These are phyloP conservation scores for Phyto melanocephala DNA, from an alignment of 2,888 invertebrate species.

Conservation along the genomic window DNA sequence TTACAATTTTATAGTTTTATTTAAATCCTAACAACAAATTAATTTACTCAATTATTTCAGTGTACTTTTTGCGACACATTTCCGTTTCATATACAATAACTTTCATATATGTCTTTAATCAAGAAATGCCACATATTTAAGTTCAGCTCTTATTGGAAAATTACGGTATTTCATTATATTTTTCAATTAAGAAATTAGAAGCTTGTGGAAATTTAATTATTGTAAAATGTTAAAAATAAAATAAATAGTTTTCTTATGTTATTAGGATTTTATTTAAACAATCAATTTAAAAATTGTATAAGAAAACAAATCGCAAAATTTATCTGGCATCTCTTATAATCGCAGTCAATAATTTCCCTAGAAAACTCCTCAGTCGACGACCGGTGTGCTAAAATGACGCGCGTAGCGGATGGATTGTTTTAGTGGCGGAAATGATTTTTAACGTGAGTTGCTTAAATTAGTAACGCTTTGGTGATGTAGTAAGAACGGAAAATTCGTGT, in stretches of 20 bases:
- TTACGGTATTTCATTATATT: neutral
- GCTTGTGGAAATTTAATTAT: too few species aligned
- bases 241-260: too few species aligned
- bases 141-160: neutral
- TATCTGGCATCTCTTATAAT: slow-evolving; percentile 20
- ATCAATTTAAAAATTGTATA: too few species aligned
- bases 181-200: too few species aligned
- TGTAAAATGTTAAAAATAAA: too few species aligned
- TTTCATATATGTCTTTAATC: neutral
- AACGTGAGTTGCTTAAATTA: slow-evolving; percentile 8
- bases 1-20: too few species aligned
- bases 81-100: neutral
- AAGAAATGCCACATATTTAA: neutral
- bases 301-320: neutral
- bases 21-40: too few species aligned
- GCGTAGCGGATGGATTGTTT: slow-evolving; percentile 35
- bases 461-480: neutral
- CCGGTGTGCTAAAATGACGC: slow-evolving; percentile 62
- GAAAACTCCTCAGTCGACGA: slow-evolving; percentile 62
- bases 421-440: neutral
- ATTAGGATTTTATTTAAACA: too few species aligned
- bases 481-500: neutral
- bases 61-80: neutral
- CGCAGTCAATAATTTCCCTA: slow-evolving; percentile 11
- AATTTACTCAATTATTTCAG: too few species aligned